Evolutionary conservation across 2,888 invertebrate genomes (phyloP).

Genomic region (Horisme vitalbata): DNA sequence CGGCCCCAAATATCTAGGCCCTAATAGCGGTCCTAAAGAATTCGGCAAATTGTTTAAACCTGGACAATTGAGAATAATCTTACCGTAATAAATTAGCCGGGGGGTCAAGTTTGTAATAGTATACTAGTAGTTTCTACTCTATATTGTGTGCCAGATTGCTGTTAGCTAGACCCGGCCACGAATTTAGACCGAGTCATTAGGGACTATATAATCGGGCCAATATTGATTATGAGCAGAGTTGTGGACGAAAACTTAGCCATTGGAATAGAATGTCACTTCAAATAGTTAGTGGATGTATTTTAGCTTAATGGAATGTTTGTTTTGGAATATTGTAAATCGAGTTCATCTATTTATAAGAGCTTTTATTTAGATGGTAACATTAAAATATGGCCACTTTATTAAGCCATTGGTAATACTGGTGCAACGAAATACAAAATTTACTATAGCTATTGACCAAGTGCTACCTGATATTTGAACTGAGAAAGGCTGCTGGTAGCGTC

Average conservation of each 20-base stretch:
- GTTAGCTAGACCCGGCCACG: conserved; percentile 22
- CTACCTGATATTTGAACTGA: no score
- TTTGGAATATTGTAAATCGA: no score
- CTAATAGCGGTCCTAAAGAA: conserved; percentile 23
- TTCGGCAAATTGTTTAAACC: conserved; percentile 18
- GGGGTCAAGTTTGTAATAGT: conserved; percentile 33
- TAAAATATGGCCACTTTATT: no score
- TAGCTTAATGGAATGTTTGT: no score
- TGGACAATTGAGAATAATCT: conserved; percentile 25
- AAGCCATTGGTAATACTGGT: no score
- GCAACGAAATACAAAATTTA: no score
- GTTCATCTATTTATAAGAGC: no score
- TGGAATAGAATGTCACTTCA: not conserved
- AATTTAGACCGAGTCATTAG: conserved; percentile 41
- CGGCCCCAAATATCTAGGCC: conserved; percentile 7
- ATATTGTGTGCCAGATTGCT: conserved; percentile 37
- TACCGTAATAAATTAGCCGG: conserved; percentile 26
- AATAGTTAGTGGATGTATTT: no score
- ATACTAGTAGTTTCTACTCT: conserved; percentile 33
- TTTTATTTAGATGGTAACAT: no score
- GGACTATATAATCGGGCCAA: conserved; percentile 49
- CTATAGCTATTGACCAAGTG: no score
- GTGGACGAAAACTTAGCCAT: conserved; percentile 12
- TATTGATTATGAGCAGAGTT: conserved; percentile 39
- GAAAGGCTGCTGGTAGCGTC: no score